Base-by-base conservation (phyloP, 2,113 vertebrate species). In the Mesoclemmys tuberculata region DNA sequence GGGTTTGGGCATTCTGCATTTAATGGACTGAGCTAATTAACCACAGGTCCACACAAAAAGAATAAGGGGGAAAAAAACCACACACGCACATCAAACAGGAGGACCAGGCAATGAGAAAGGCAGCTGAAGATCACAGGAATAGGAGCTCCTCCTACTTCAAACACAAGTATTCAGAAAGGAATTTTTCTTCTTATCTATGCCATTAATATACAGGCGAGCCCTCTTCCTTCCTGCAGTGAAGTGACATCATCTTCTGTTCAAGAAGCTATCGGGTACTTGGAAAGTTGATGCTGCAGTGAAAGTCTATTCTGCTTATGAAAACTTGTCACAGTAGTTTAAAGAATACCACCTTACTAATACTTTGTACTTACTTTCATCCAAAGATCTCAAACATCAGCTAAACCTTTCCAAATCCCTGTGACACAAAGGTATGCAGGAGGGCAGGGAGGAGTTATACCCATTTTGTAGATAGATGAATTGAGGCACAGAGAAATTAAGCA, bases 11-110 rank as follows among this genome's bases (percentile, higher is more conserved):
- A 91, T 89, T 96, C 93, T 93, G 89, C 82, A 93, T 95, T 94
- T 88, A 95, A 94, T 83, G 91, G 93, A 95, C 35, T 77, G 44
- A 96, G 88, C 94, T 94, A 95, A 96, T 92, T 95, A 95, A 94
- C 89, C 93, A 90, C 90, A 94, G 85, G 92, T 87, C 86, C 94
- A 51, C 90, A 87, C 94, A 86, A 64, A 52, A 80, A 35, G 82
- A 87, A 93, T 49, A 52, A 55, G 24, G 21, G 84, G 94, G 13
- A 35, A 68, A 68, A n/a, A 35, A 68, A n/a, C 16, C 35, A 68
- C 35, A 68, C 35, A 38, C 64, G 16, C 14, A 92, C 90, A 96
- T 94, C 95, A 96, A 97, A 97, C 95, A 93, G 79, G 90, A 94
- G 88, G 93, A 93, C 80, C 82, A 93, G 81, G 96, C 94, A 92